These are phyloP conservation scores for Gallinago solitaria DNA, from an alignment of 2,797 vertebrate species.

Conservation along the genomic window DNA sequence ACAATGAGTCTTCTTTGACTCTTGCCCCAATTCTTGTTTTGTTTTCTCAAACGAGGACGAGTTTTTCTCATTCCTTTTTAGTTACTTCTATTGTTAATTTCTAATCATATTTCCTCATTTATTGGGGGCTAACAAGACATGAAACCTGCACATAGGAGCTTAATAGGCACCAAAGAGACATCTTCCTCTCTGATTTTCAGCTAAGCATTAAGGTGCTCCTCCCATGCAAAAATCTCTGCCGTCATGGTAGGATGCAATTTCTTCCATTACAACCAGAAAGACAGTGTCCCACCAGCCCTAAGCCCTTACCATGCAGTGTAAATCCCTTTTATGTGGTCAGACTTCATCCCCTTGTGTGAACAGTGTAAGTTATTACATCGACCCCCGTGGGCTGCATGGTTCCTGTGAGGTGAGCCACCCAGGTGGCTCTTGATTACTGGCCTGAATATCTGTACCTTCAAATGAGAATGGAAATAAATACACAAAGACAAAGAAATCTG, in stretches of 20 bases:
- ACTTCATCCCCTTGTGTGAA: neutral
- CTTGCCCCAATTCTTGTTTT: neutral
- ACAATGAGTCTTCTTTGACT: neutral
- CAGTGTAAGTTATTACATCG: neutral
- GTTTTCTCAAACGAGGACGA: neutral
- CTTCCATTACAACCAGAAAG: neutral
- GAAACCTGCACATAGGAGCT: neutral
- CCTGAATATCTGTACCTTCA: neutral
- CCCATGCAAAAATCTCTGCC: neutral
- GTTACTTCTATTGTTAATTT: neutral
- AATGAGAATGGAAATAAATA: neutral
- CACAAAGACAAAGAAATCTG: neutral
- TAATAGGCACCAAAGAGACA: neutral
- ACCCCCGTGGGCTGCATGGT: fast-evolving
- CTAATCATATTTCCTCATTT: neutral
- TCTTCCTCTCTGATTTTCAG: neutral
- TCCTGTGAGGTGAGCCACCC: neutral
- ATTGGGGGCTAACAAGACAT: neutral
- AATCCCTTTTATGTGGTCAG: neutral
- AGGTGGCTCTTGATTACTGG: neutral
- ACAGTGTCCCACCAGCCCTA: neutral
- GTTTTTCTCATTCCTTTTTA: neutral
- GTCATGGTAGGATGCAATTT: fast-evolving
- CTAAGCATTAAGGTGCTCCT: neutral
- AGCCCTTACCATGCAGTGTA: fast-evolving